Base-by-base conservation (phyloP, 2,888 invertebrate species). In the Chironomus tentans region DNA sequence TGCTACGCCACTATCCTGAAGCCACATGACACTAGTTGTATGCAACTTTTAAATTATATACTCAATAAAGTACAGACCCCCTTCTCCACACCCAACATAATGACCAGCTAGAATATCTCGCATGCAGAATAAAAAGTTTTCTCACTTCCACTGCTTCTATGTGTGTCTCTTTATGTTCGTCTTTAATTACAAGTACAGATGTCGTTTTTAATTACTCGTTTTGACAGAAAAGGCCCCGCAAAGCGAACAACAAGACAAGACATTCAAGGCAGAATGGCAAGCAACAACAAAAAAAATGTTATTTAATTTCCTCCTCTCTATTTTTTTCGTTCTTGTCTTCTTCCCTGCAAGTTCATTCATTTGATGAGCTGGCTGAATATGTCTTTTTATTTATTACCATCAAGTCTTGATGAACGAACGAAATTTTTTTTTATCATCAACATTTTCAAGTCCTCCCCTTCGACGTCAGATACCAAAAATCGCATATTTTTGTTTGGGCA, bases 121-220 rank as follows among this genome's bases (percentile, higher is more conserved):
- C 28, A 28, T 5, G 5, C 18, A 56, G 2, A 15, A 56, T n/a
- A n/a, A 56, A 56, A 56, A 56, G 18, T 7, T 56, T 15, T 15
- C 50, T 50, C 3, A 50, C 15, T 50, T 56, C n/a, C 7, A 21
- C 21, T 22, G 22, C 21, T n/a, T 50, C 50, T 50, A 15, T 50
- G 15, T 56, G 56, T 38, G 38, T 10, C 7, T 38, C 10, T 7
- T 38, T 10, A 10, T 38, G 18, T 22, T 65, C 22, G 10, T 46
- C 68, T 68, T 68, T 68, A 68, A 68, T 68, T 68, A 68, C 68
- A 68, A 21, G 38, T 46, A 68, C 68, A 68, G 68, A 68, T 68
- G 68, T 68, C 68, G 68, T 68, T 68, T 68, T 68, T 68, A 68
- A 68, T 68, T 68, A 68, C 46, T 68, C 46, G 68, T 68, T 46